Conservation (phyloP, 1,140 invertebrate species). For the Drosophila leontia region DNA sequence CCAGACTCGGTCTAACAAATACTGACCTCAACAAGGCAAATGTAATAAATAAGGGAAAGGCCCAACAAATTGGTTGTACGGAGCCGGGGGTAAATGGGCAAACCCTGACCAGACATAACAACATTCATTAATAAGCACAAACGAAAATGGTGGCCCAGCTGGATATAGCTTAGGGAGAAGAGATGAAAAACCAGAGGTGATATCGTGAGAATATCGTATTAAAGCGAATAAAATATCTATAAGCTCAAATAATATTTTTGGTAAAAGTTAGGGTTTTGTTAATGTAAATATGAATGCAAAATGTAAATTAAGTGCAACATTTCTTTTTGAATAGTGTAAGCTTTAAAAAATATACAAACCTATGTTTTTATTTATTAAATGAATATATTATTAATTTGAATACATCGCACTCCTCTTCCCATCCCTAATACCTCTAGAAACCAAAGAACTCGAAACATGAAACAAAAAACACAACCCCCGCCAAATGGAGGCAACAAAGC, state of each 20-base stretch:
- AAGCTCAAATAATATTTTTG: too few species aligned
- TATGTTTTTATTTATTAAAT: too few species aligned
- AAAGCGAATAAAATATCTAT: neutral
- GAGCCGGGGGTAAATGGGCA: conserved; percentile 43
- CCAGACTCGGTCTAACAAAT: conserved; percentile 59
- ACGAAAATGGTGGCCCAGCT: conserved; percentile 70
- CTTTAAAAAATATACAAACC: too few species aligned
- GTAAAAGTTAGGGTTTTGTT: too few species aligned
- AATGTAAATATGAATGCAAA: too few species aligned
- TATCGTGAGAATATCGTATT: neutral
- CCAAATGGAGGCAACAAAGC: conserved; percentile 30
- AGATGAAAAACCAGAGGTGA: too few species aligned
- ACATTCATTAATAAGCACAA: conserved; percentile 77
- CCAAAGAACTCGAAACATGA: conserved; percentile 22
- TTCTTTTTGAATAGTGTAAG: too few species aligned
- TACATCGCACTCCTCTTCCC: neutral
- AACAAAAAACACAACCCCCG: conserved; percentile 17
- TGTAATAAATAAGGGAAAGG: conserved; percentile 73
- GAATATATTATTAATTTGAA: too few species aligned
- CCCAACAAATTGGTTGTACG: conserved; percentile 37
- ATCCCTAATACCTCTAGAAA: conserved; percentile 6
- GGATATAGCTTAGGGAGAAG: conserved; percentile 42
- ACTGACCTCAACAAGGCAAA: conserved; percentile 81
- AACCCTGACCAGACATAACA: conserved; percentile 75
- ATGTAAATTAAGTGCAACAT: too few species aligned